Evolutionary conservation across 2,113 vertebrate genomes (phyloP).

Genomic region (Hippocampus barbouri): DNA sequence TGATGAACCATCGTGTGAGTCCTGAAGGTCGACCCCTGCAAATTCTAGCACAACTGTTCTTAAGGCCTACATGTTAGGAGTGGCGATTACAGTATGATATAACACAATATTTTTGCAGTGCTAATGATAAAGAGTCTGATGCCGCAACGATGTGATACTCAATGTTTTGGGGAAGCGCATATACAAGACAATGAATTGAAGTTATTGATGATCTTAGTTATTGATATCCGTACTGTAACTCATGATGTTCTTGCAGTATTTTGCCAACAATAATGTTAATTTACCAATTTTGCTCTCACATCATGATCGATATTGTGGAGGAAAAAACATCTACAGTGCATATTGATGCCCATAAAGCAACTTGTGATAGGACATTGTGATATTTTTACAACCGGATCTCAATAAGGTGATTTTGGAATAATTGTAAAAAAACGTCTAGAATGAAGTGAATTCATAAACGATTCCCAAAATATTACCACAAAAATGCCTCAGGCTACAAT

Average conservation of each 20-base stretch:
- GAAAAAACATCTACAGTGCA: not conserved
- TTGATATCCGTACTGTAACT: not conserved
- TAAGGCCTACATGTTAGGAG: no score
- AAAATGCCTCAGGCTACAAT: not conserved
- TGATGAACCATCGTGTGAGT: not conserved
- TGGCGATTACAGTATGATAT: not conserved
- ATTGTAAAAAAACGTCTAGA: not conserved
- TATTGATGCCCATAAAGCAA: not conserved
- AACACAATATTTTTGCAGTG: not conserved
- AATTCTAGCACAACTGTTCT: not conserved
- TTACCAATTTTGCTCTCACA: not conserved
- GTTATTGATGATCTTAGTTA: not conserved
- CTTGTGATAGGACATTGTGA: not conserved
- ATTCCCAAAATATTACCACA: not conserved
- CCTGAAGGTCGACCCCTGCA: not conserved
- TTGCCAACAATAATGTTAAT: not conserved
- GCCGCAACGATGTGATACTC: not conserved
- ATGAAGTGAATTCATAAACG: not conserved
- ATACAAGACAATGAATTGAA: not conserved
- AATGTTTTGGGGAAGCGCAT: not conserved
- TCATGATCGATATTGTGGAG: not conserved
- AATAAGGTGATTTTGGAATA: not conserved
- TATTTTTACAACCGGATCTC: not conserved
- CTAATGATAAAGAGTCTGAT: not conserved
- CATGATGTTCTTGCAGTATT: no score